phyloP scores from a whole-genome alignment of 1,140 invertebrate species.

The Andricus grossulariae region DNA sequence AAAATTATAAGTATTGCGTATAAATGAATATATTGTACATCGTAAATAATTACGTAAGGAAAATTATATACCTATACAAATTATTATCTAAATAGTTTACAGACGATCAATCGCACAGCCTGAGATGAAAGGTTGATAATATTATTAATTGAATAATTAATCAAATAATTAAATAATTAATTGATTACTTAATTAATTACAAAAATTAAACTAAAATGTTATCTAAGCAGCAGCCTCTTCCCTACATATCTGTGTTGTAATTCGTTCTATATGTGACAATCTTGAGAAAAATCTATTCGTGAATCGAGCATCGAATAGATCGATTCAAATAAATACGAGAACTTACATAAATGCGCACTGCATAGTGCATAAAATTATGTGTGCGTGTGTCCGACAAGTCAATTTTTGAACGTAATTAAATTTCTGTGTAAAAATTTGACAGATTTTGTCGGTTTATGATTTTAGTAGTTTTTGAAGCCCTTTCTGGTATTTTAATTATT shows the following conservation, averaged over 20 bases:
- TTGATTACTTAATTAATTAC: constrained; percentile 18
- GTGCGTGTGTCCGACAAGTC: not conserved
- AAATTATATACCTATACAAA: not conserved
- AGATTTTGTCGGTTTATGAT: no score
- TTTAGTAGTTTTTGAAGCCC: no score
- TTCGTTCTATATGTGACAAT: constrained; percentile 59
- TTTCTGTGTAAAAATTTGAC: not conserved
- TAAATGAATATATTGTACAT: constrained; percentile 37
- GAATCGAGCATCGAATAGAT: constrained; percentile 12
- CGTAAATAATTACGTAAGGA: constrained; percentile 30
- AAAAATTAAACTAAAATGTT: constrained; percentile 38
- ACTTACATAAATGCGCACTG: constrained; percentile 1
- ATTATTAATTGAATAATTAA: not conserved
- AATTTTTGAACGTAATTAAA: not conserved
- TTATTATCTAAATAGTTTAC: constrained; percentile 5
- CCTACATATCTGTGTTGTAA: constrained; percentile 64
- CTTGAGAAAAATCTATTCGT: constrained; percentile 42
- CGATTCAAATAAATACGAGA: not conserved
- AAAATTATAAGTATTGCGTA: constrained; percentile 37
- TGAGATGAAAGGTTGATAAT: not conserved
- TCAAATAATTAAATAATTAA: not conserved
- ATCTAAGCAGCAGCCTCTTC: constrained; percentile 60
- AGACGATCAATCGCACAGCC: constrained; percentile 19
- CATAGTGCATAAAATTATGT: constrained; percentile 8
- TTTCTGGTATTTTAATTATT: no score